Percentiles rank a stretch among this genome's conserved stretches.
Evolutionary conservation across 2,888 invertebrate genomes (phyloP).

Genomic region (Frankliniella fusca): DNA sequence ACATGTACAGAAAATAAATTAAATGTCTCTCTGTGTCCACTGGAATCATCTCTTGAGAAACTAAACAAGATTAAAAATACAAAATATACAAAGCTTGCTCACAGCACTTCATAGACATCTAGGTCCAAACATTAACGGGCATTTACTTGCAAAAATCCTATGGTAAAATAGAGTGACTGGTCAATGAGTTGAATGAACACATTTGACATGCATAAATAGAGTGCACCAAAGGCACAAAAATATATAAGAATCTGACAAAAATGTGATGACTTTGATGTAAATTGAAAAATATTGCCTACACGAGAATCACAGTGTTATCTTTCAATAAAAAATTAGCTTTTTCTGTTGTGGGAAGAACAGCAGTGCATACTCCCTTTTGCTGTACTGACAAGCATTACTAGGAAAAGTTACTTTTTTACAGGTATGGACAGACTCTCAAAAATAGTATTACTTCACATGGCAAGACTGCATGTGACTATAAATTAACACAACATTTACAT

Average conservation of each 20-base stretch:
- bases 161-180: neutral
- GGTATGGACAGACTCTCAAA: neutral
- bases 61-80: neutral
- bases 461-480: neutral
- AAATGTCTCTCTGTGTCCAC: neutral
- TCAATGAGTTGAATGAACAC: neutral
- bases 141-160: neutral
- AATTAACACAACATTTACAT: conserved; percentile 7
- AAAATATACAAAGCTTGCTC: neutral
- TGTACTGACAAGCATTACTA: neutral
- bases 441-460: neutral
- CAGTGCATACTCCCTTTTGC: neutral
- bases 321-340: neutral
- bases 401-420: neutral
- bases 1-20: conserved; percentile 1
- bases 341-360: neutral
- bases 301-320: neutral
- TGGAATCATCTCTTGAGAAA: neutral
- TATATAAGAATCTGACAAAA: neutral
- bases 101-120: conserved; percentile 7
- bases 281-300: neutral
- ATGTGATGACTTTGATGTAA: neutral
- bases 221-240: neutral
- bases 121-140: neutral
- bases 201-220: neutral